These are phyloP conservation scores for Malurus splendens DNA, from an alignment of 2,797 vertebrate genomes.

Conservation along the genomic window DNA sequence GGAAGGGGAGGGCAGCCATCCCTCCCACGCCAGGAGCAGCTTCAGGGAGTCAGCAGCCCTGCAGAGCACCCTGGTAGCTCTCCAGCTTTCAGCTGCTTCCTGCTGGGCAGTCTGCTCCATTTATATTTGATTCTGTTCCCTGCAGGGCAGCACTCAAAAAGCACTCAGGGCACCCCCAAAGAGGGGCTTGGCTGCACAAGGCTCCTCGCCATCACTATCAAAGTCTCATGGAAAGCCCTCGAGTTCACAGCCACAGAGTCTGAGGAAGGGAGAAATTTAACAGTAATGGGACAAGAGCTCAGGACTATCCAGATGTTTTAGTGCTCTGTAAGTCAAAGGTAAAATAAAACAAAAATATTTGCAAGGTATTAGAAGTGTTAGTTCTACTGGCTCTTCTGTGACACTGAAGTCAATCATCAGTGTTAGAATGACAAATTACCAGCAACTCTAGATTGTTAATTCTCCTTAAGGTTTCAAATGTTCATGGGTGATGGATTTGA, in stretches of 20 bases:
- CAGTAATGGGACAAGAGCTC: neutral
- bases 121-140: neutral
- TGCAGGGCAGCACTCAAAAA: neutral
- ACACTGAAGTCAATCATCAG: neutral
- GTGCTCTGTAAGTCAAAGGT: neutral
- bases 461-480: neutral
- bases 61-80: neutral
- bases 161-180: neutral
- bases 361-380: neutral
- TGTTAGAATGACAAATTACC: neutral
- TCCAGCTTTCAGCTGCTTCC: neutral
- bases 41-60: neutral
- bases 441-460: neutral
- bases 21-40: fast-evolving
- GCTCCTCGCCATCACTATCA: neutral
- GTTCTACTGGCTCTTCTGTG: neutral
- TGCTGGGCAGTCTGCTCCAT: neutral
- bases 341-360: neutral
- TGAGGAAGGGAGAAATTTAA: neutral
- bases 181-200: neutral
- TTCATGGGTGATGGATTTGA: neutral
- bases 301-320: neutral
- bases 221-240: neutral
- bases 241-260: neutral
- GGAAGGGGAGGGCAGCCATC: neutral